Conservation (phyloP, 2,888 invertebrate genomes). For the Caenorhabditis sp. region DNA sequence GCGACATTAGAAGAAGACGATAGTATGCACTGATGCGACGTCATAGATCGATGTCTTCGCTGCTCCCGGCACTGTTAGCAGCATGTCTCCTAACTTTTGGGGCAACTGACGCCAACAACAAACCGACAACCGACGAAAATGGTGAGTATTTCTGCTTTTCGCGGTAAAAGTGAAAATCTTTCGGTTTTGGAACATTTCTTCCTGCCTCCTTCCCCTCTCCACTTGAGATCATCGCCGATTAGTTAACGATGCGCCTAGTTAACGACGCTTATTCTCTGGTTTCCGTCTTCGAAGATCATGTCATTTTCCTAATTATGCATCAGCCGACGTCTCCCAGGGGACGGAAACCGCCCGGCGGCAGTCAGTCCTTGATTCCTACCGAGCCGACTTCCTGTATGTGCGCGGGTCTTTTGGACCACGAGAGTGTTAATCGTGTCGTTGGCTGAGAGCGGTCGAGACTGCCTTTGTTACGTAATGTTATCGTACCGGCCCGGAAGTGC, state of each 20-base stretch:
- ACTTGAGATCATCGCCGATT: slow-evolving; percentile 54
- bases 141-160: slow-evolving; percentile 37
- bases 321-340: slow-evolving; percentile 33
- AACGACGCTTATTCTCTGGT: slow-evolving; percentile 53
- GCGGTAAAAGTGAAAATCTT: slow-evolving; percentile 3
- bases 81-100: slow-evolving; percentile 7
- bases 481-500: slow-evolving; percentile 51
- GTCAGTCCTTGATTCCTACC: slow-evolving; percentile 1
- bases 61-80: slow-evolving; percentile 3
- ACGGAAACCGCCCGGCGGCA: slow-evolving; percentile 31
- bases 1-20: slow-evolving; percentile 14
- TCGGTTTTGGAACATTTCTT: slow-evolving; percentile 22
- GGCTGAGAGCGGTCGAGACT: slow-evolving; percentile 15
- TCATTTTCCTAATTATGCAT: slow-evolving; percentile 52
- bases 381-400: slow-evolving; percentile 47
- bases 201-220: slow-evolving; percentile 6
- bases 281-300: slow-evolving; percentile 47
- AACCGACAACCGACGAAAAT: slow-evolving; percentile 42
- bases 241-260: slow-evolving; percentile 53
- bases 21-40: slow-evolving; percentile 54
- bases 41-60: slow-evolving; percentile 13
- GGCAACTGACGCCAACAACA: slow-evolving; percentile 16
- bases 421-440: slow-evolving; percentile 49
- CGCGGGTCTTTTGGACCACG: no score
- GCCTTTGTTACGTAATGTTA: slow-evolving; percentile 50